These are phyloP conservation scores for Pseudorhombus dupliciocellatus DNA, from an alignment of 2,113 vertebrate genomes.

Conservation along the genomic window DNA sequence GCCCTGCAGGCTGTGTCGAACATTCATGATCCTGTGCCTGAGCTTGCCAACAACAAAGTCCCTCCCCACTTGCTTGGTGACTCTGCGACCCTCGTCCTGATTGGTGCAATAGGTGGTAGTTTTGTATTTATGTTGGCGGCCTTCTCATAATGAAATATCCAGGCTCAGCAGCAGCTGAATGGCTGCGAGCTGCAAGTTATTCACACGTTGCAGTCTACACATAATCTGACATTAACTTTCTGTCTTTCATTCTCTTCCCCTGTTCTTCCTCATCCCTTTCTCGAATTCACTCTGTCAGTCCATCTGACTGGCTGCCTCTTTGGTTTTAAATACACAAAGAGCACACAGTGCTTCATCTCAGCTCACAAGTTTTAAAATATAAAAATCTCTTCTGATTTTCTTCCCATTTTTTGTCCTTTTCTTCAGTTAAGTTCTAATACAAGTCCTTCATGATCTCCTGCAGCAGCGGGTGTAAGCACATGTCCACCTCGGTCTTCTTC, in stretches of 20 bases:
- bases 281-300: slow-evolving; percentile 48
- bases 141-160: slow-evolving; percentile 44
- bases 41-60: slow-evolving; percentile 27
- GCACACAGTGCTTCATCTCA: slow-evolving; percentile 22
- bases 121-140: slow-evolving; percentile 49
- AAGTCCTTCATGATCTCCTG: slow-evolving; percentile 99
- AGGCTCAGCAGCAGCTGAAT: slow-evolving; percentile 48
- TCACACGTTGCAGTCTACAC: slow-evolving; percentile 59
- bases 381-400: slow-evolving; percentile 7
- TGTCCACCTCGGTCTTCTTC: slow-evolving; percentile 94
- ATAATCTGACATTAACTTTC: slow-evolving; percentile 42
- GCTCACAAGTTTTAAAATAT: slow-evolving; percentile 31
- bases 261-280: slow-evolving; percentile 33
- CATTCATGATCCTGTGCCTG: slow-evolving; percentile 3
- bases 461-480: slow-evolving; percentile 94
- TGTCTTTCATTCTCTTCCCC: slow-evolving; percentile 37
- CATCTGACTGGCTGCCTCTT: slow-evolving; percentile 29
- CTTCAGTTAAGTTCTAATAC: slow-evolving; percentile 81
- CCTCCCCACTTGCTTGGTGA: slow-evolving; percentile 26
- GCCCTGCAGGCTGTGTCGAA: slow-evolving; percentile 17
- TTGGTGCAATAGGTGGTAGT: slow-evolving; percentile 37
- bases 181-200: slow-evolving; percentile 44
- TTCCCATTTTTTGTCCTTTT: neutral
- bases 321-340: slow-evolving; percentile 28
- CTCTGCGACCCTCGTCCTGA: slow-evolving; percentile 7